Conservation (phyloP, 2,113 vertebrate species). For the Paraplagusia blochii region DNA sequence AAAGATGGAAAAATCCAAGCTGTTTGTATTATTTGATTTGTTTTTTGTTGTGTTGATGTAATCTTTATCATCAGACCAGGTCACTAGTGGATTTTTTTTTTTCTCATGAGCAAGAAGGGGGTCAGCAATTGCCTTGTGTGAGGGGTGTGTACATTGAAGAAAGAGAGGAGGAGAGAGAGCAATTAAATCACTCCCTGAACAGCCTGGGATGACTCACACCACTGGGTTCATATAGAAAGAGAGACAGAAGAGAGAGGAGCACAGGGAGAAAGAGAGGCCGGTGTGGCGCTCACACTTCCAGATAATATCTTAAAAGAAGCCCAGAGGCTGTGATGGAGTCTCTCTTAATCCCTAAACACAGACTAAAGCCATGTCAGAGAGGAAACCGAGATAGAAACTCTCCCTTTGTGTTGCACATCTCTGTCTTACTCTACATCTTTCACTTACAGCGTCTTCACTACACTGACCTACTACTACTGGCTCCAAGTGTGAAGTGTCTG, state of each 20-base stretch:
- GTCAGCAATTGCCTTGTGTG: constrained; percentile 50
- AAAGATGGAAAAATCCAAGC: constrained; percentile 28
- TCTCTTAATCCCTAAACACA: constrained; percentile 53
- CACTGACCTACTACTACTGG: constrained; percentile 32
- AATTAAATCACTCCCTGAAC: constrained; percentile 65
- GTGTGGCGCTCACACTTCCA: constrained; percentile 50
- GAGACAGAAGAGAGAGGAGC: constrained; percentile 12
- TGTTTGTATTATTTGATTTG: constrained; percentile 18
- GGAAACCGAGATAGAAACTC: constrained; percentile 39
- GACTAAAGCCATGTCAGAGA: constrained; percentile 47
- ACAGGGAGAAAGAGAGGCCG: constrained; percentile 18
- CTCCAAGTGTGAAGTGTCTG: constrained; percentile 17
- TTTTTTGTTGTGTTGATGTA: constrained; percentile 36
- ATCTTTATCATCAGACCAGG: constrained; percentile 42
- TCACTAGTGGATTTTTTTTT: constrained; percentile 16
- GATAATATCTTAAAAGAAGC: constrained; percentile 64
- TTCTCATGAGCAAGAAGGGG: constrained; percentile 22
- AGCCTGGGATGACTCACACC: constrained; percentile 66
- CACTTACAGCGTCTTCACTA: constrained; percentile 31
- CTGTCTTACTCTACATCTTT: constrained; percentile 9
- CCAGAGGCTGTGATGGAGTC: constrained; percentile 44
- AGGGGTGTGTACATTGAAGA: constrained; percentile 39
- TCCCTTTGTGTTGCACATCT: constrained; percentile 21
- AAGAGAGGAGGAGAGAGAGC: constrained; percentile 51
- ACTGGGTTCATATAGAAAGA: constrained; percentile 48